Evolutionary conservation across 2,113 vertebrate species (phyloP).

Genomic region (Arenaria interpres): DNA sequence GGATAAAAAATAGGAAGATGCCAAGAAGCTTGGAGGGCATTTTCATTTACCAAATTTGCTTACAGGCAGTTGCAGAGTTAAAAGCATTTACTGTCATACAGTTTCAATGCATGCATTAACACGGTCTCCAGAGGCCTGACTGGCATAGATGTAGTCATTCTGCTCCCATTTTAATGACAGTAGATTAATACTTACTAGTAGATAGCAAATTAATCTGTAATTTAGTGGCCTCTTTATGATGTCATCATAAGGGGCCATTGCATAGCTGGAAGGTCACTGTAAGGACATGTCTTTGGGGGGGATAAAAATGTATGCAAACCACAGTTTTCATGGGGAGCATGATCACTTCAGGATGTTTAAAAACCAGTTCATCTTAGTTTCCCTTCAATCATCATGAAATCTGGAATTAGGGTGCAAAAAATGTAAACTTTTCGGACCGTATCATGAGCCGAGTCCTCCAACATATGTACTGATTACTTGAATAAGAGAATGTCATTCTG

Average conservation of each 20-base stretch:
- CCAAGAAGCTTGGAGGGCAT: slow-evolving; percentile 46
- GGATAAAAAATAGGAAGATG: slow-evolving; percentile 4
- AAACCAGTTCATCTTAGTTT: not conserved
- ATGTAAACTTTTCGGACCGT: not conserved
- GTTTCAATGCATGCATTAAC: not conserved
- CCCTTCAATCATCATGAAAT: not conserved
- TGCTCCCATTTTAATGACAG: not conserved
- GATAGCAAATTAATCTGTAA: not conserved
- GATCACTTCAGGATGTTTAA: not conserved
- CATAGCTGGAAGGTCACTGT: not conserved
- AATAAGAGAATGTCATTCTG: slow-evolving; percentile 31
- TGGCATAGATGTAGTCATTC: not conserved
- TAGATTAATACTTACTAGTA: not conserved
- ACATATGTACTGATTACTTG: slow-evolving; percentile 17
- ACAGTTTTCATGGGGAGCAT: not conserved
- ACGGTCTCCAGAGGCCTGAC: not conserved
- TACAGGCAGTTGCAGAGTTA: not conserved
- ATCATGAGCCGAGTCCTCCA: not conserved
- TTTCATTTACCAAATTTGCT: slow-evolving; percentile 24
- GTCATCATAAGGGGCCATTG: not conserved
- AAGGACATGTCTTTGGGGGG: not conserved
- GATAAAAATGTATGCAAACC: not conserved
- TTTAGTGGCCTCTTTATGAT: not conserved
- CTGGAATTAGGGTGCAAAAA: slow-evolving; percentile 14
- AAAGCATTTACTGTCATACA: not conserved